phyloP scores from a whole-genome alignment of 2,888 invertebrate species.

The Sepiola atlantica region DNA sequence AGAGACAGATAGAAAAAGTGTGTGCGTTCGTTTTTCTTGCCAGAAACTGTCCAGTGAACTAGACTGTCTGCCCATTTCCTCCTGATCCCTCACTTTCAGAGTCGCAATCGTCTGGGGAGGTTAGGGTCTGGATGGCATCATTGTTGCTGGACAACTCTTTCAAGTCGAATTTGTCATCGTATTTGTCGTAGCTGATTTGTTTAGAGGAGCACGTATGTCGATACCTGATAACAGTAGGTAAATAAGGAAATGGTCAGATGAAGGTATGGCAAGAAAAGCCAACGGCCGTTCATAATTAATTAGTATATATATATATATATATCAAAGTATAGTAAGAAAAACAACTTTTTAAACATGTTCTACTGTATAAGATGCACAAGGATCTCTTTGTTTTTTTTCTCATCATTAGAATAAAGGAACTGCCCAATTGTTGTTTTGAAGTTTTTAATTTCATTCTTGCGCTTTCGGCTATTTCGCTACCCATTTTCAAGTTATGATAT shows the following conservation, averaged over 20 bases:
- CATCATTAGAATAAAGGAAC: too few species aligned
- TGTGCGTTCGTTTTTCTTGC: not conserved
- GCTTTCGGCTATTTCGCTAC: too few species aligned
- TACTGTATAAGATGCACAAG: too few species aligned
- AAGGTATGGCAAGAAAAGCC: not conserved
- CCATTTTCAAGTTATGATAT: too few species aligned
- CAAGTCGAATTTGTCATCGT: constrained; percentile 20
- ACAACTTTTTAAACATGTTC: too few species aligned
- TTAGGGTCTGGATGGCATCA: not conserved
- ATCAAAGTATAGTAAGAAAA: not conserved
- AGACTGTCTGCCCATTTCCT: not conserved
- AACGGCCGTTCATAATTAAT: not conserved
- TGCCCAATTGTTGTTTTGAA: too few species aligned
- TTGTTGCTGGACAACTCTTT: not conserved
- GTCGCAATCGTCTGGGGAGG: not conserved
- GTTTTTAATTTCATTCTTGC: too few species aligned
- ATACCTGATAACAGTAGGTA: constrained; percentile 13
- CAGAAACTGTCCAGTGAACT: not conserved
- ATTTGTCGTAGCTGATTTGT: not conserved
- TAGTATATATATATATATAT: not conserved
- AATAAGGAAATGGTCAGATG: not conserved
- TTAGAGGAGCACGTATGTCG: not conserved
- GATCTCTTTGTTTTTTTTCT: too few species aligned
- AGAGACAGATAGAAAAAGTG: too few species aligned
- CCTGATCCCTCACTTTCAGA: not conserved